Conservation (phyloP, 2,113 vertebrate species). For the human (Homo sapiens) region GRCh38 chr2:88635001-88635500, state of each 20-base stretch:
- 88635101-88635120: background rate
- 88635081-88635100: background rate
- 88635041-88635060: background rate
- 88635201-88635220: background rate
- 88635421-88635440: background rate
- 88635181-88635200: background rate
- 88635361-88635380: background rate
- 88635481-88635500: background rate
- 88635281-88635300: background rate
- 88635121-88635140: background rate
- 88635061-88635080: background rate
- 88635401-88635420: background rate
- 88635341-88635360: background rate
- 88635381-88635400: background rate
- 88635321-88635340: background rate
- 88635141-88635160: background rate
- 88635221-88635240: background rate
- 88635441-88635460: background rate
- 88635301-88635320: background rate
- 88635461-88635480: background rate
- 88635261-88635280: background rate
- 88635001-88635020: background rate
- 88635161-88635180: background rate
- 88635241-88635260: background rate
- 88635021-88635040: background rate